These are phyloP conservation scores for Heloderma charlesbogerti DNA, from an alignment of 2,113 vertebrate genomes.

Conservation along the genomic window DNA sequence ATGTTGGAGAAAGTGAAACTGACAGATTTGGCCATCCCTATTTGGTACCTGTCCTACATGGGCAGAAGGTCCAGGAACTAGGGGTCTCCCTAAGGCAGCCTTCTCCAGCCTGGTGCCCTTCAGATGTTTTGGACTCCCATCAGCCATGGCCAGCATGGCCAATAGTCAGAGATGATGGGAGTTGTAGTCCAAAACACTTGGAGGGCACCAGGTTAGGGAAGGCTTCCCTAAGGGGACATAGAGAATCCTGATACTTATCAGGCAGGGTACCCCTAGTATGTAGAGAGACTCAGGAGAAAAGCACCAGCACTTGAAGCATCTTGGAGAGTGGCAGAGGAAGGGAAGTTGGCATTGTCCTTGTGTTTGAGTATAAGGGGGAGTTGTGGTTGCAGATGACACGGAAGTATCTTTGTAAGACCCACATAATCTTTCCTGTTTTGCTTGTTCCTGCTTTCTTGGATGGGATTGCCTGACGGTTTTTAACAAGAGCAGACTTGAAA, in stretches of 20 bases:
- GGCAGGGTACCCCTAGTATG: background rate
- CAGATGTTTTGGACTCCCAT: too few species aligned
- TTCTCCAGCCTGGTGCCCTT: too few species aligned
- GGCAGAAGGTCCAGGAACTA: background rate
- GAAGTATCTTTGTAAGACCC: background rate
- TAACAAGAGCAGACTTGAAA: background rate
- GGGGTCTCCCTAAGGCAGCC: background rate
- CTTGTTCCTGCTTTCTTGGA: background rate
- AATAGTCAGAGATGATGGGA: too few species aligned
- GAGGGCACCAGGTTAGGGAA: too few species aligned
- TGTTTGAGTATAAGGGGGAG: background rate
- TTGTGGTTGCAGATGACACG: background rate
- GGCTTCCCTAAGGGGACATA: too few species aligned
- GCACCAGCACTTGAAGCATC: background rate
- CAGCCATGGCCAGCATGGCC: too few species aligned
- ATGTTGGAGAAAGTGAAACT: too few species aligned
- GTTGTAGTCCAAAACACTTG: too few species aligned
- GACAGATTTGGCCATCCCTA: too few species aligned
- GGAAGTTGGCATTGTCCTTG: background rate
- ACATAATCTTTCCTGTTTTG: background rate
- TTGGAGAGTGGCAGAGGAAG: background rate
- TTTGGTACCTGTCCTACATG: background rate
- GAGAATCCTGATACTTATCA: background rate
- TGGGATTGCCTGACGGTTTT: too few species aligned
- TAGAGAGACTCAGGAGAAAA: background rate